Conservation (phyloP, 2,888 invertebrate species). For the Rhagonycha fulva region DNA sequence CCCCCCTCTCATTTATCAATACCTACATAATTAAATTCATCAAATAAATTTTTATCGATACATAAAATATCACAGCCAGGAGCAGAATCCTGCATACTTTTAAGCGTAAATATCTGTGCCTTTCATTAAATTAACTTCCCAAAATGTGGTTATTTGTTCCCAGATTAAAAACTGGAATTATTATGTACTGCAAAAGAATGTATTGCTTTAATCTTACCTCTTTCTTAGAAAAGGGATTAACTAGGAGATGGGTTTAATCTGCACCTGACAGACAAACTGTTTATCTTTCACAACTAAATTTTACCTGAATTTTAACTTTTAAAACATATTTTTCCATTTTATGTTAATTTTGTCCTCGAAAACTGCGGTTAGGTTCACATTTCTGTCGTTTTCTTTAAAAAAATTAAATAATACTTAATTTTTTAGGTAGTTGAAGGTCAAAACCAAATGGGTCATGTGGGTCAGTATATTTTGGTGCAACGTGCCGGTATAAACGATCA, state of each 20-base stretch:
- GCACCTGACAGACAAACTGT: not conserved
- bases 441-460: constrained; percentile 65
- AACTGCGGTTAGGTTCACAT: not conserved
- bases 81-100: not conserved
- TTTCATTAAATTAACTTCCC: not conserved
- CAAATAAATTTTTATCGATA: too few species aligned
- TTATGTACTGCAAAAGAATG: not conserved
- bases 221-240: not conserved
- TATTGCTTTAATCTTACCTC: not conserved
- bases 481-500: constrained; percentile 67
- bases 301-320: not conserved
- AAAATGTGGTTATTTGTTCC: not conserved
- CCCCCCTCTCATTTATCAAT: too few species aligned
- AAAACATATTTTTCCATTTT: not conserved
- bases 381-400: not conserved
- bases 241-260: not conserved
- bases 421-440: constrained; percentile 65
- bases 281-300: not conserved
- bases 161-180: not conserved
- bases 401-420: not conserved
- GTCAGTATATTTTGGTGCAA: constrained; percentile 83
- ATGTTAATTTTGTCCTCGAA: not conserved
- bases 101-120: not conserved
- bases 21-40: too few species aligned
- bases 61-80: too few species aligned